Conservation (phyloP, 1,140 invertebrate genomes). For the Bactericera cockerelli region DNA sequence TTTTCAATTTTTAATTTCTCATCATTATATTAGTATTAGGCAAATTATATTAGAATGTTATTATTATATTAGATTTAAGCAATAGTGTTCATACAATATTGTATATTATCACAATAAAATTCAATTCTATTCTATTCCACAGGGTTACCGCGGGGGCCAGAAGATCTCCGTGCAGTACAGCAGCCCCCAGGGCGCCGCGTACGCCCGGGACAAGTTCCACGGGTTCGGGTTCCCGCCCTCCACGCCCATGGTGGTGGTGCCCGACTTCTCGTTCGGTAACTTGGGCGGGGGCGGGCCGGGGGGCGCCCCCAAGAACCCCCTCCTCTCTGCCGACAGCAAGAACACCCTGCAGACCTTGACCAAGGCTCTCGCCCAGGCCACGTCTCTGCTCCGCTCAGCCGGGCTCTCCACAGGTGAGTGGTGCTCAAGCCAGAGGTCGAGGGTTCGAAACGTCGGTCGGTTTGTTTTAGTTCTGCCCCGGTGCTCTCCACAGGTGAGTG, state of each 20-base stretch:
- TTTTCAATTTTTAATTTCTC: too few species aligned
- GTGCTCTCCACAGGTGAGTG: too few species aligned
- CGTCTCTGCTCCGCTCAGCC: constrained; percentile 47
- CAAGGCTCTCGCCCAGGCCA: constrained; percentile 52
- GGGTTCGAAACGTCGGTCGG: background rate
- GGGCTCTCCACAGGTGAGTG: constrained; percentile 37
- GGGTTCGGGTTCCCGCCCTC: constrained; percentile 74
- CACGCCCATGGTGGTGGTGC: constrained; percentile 56
- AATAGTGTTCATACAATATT: too few species aligned
- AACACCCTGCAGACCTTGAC: constrained; percentile 38
- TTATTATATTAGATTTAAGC: too few species aligned
- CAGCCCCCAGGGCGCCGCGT: constrained; percentile 54
- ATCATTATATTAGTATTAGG: too few species aligned
- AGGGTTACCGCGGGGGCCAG: background rate
- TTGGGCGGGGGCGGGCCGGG: constrained; percentile 20
- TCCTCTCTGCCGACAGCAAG: constrained; percentile 25
- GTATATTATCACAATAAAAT: too few species aligned
- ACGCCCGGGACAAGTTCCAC: constrained; percentile 64
- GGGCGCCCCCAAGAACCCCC: constrained; percentile 28
- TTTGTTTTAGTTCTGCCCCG: constrained; percentile 7
- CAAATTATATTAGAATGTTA: too few species aligned
- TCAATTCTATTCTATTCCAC: too few species aligned
- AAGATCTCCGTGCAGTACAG: constrained; percentile 34
- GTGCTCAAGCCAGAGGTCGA: background rate
- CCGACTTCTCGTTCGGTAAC: constrained; percentile 21